Evolutionary conservation across 2,888 invertebrate species (phyloP).

Genomic region (Hylaea fasciaria): DNA sequence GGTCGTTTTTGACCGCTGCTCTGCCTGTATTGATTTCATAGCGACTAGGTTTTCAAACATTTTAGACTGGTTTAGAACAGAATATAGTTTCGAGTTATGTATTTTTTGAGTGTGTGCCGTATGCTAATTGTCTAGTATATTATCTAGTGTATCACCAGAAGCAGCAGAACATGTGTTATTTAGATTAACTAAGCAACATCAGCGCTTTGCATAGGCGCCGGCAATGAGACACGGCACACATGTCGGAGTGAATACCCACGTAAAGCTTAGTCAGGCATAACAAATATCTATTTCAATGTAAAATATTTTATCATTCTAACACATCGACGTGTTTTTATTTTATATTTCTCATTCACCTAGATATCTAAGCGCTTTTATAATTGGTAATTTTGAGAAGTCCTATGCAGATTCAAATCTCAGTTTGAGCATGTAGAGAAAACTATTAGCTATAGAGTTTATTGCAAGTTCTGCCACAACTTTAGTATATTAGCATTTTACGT

Average conservation of each 20-base stretch:
- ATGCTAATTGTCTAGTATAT: constrained; percentile 11
- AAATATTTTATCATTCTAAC: neutral
- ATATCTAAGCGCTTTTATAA: too few species aligned
- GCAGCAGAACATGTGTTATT: constrained; percentile 22
- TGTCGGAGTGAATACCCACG: constrained; percentile 18
- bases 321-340: neutral
- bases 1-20: neutral
- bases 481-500: too few species aligned
- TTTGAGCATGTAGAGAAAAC: too few species aligned
- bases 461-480: too few species aligned
- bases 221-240: constrained; percentile 10
- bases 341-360: neutral
- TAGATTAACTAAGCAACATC: constrained; percentile 15
- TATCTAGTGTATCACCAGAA: neutral
- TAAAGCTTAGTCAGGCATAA: constrained; percentile 12
- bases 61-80: too few species aligned
- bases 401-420: too few species aligned
- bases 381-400: too few species aligned
- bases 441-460: too few species aligned
- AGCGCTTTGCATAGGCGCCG: constrained; percentile 30
- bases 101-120: neutral
- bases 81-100: neutral
- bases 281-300: neutral
- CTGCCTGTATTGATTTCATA: neutral
- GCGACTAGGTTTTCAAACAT: too few species aligned